Evolutionary conservation across 2,113 vertebrate genomes (phyloP), one percentile per base, ranked within the genome.

Genomic region (Mirounga angustirostris): DNA sequence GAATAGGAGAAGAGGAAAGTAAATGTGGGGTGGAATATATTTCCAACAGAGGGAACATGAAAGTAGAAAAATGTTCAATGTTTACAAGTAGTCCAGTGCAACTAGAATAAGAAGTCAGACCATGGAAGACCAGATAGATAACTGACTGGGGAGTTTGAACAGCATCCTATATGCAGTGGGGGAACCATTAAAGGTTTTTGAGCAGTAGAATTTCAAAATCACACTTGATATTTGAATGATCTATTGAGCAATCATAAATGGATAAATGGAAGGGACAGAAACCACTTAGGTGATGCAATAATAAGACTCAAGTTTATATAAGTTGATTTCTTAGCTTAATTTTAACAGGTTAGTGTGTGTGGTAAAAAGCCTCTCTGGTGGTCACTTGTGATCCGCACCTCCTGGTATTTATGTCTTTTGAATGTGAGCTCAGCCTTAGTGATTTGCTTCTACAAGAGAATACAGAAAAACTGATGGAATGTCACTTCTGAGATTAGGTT

Each of bases 201-300:
- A 92, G 46, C 18, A 78, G 26, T 74, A 79, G 61, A 92, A 87
- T 92, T 94, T 92, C 18, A 43, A 78, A 92, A 78, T 87, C 36
- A 80, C 15, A 85, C 28, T 65, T 82, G 56, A 50, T 78, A 73
- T 79, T 79, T 96, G 40, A 95, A 67, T 76, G 46, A 40, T 81
- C 43, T 95, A 9, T 65, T 85, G 50, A 3, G 1, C 24, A 88
- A 76, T 69, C 40, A 15, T 76, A 63, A 74, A 92, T 73, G 15
- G 36, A 28, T 69, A 67, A 36, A 52, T 63, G 8, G 54, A 92
- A 93, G 46, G 58, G 18, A 52, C 12, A 87, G 61, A 90, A n/a
- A 90, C 22, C 54, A 95, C 54, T 78, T 87, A 52, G 36, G 36
- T 79, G 24, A 74, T 88, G n/a, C 40, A 50, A 16, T 67, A 15